Evolutionary conservation across 1,140 invertebrate species (phyloP), one percentile per base, ranked within the genome.

Genomic region (Brachionus rotundiformis): DNA sequence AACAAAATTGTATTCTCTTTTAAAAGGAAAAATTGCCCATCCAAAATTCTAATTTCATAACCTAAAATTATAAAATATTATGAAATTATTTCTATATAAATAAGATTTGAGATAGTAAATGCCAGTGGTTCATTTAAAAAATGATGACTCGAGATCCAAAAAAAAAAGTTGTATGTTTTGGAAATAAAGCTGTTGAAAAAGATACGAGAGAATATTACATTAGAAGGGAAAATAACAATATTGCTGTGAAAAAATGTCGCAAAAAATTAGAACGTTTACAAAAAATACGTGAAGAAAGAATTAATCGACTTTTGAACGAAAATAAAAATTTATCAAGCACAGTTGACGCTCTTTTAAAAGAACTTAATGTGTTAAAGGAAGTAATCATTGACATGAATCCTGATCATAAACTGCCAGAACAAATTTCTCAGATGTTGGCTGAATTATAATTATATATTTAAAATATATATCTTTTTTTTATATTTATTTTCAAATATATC

Each of bases 231-330:
- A 90, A 94, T 77, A 97, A 97, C 88, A 97, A 97, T 87, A 94
- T 96, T 84, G 95, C 95, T 0, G 96, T 98, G 44, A 89, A 95
- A 65, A 98, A 98, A 88, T 95, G 93, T 63, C 91, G 96, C 61
- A 95, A 97, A 87, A 98, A 98, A 90, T 95, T 95, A 27, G 98
- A 98, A 89, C 92, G 95, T 23, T 92, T 94, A 76, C 95, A 95
- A 19, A 89, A 93, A 73, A 94, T 97, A 85, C 97, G 96, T 0
- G 94, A 97, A 87, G 92, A 95, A 86, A 93, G 95, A 86, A 95
- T 98, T n/a, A 95, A 96, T 86, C 90, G 94, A 49, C 89, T 98
- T 71, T 89, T 93, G 4, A 92, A 94, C 84, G 95, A 98, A 87
- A 98, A 98, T 89, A 94, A 97, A 84, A 90, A 93, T 19, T 90